Base-by-base conservation (phyloP, 1,140 invertebrate genomes). In the Geopemphigus sp. region DNA sequence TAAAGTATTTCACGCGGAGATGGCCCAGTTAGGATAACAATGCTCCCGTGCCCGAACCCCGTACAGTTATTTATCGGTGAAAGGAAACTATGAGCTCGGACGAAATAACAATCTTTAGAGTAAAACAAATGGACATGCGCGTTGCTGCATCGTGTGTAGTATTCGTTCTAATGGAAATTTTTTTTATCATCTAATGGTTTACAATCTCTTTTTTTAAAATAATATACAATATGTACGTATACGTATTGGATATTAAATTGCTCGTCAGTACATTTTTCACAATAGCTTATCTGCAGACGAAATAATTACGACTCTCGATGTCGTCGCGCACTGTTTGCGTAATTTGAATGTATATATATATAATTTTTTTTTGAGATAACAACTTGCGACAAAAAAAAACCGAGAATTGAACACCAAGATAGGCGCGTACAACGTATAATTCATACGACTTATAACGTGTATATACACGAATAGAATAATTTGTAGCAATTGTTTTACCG, bases 1-100 rank as follows among this genome's bases (percentile, higher is more conserved):
- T 68, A 50, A 72, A 54, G 74, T 59, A 63, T 78, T 78, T 78
- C 57, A 61, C 22, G 15, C 26, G 74, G 56, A 61, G 74, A 78
- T 78, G 74, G 74, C 74, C 74, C 74, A 78, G 74, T 78, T 78
- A 78, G 29, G 74, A 63, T 78, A 63, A 78, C 74, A 78, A 78
- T 78, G 56, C 56, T 45, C 53, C 54, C 56, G 73, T 39, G 19
- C 50, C 50, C 19, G 50, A 72, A 50, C 54, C 54, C 29, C 72
- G 54, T 74, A 74, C 74, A 78, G 74, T 78, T 78, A 59, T 29
- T 73, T 76, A 61, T 63, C 74, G 74, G 74, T 78, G 74, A 78
- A 78, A 78, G 74, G 74, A 47, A 78, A 78, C 39, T 78, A 78
- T 63, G 39, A 47, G 74, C 32, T 63, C 56, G 74, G 56, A 78